phyloP scores from a whole-genome alignment of 1,140 invertebrate genomes.

The Drosophila sp. region DNA sequence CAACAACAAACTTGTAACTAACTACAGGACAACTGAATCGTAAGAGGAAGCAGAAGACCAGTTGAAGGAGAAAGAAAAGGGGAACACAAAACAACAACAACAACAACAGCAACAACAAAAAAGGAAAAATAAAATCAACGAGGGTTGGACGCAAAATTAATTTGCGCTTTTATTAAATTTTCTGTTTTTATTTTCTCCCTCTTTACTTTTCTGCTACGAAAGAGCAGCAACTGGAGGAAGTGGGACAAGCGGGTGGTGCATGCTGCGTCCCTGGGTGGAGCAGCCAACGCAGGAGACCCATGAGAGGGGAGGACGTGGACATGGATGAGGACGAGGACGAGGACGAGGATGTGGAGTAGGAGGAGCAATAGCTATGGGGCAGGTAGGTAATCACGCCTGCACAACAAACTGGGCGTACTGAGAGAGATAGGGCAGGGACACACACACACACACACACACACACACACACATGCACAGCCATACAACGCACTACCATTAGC shows the following conservation, averaged over 20 bases:
- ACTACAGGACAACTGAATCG: constrained; percentile 54
- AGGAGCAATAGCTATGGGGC: constrained; percentile 1
- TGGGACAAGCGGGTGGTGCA: constrained; percentile 4
- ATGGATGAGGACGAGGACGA: too few relatives aligned
- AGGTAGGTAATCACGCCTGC: constrained; percentile 67
- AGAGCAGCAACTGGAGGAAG: neutral
- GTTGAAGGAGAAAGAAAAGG: constrained; percentile 10
- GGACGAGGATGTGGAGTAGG: neutral
- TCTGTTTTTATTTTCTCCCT: constrained; percentile 40
- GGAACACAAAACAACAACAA: constrained; percentile 11
- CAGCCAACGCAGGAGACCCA: too few relatives aligned
- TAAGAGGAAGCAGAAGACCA: constrained; percentile 17
- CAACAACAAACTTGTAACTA: constrained; percentile 77
- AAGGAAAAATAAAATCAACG: constrained; percentile 38
- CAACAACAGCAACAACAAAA: too few relatives aligned
- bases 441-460: constrained; percentile 15
- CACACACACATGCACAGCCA: constrained; percentile 21
- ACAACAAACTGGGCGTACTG: constrained; percentile 5
- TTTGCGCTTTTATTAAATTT: constrained; percentile 82
- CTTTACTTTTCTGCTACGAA: constrained; percentile 21
- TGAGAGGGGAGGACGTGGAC: too few relatives aligned
- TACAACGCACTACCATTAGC: constrained; percentile 61
- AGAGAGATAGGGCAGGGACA: constrained; percentile 1
- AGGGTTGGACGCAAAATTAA: constrained; percentile 80
- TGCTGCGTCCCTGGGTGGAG: neutral